These are phyloP conservation scores for Apantesis nais DNA, from an alignment of 2,888 invertebrate species.

Conservation along the genomic window DNA sequence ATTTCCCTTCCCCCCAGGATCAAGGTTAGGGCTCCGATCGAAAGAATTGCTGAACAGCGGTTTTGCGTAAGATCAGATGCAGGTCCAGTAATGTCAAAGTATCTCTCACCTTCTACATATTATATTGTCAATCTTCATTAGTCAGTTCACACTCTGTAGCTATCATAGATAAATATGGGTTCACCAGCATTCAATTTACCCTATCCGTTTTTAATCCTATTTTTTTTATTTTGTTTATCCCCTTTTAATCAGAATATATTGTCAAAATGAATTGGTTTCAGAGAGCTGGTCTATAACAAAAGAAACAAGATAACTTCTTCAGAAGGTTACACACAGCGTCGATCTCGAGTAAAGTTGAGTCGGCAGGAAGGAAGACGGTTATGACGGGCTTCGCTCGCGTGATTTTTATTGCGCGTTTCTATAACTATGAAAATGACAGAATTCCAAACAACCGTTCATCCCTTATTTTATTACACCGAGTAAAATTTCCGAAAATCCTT, in stretches of 20 bases:
- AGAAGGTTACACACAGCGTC: not conserved
- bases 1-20: too few relatives aligned
- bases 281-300: not conserved
- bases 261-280: not conserved
- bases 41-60: too few relatives aligned
- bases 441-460: not conserved
- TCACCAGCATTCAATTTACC: not conserved
- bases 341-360: conserved; percentile 1
- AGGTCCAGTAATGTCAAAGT: too few relatives aligned
- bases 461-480: too few relatives aligned
- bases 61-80: too few relatives aligned
- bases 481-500: too few relatives aligned
- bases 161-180: too few relatives aligned
- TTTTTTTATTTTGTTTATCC: not conserved
- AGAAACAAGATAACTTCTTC: not conserved
- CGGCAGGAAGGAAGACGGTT: not conserved
- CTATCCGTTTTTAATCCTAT: not conserved
- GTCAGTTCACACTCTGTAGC: too few relatives aligned
- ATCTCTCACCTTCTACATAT: too few relatives aligned
- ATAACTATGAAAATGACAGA: too few relatives aligned
- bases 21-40: too few relatives aligned
- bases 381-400: not conserved
- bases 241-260: not conserved
- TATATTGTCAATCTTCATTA: too few relatives aligned
- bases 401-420: not conserved